phyloP scores from a whole-genome alignment of 2,113 vertebrate genomes.

The Crotalus tigris region DNA sequence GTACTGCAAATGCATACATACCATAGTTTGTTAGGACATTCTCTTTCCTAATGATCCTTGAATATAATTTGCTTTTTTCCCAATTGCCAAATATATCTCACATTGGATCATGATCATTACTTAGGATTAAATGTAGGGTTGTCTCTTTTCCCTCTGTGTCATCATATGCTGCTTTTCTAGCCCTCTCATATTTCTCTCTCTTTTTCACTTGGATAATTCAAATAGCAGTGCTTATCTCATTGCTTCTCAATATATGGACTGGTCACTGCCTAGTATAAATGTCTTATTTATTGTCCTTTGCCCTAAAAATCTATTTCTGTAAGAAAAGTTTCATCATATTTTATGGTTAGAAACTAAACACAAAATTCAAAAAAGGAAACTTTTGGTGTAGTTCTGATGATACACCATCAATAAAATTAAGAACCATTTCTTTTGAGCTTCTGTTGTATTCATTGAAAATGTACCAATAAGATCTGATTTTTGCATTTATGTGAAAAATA shows the following conservation, averaged over 20 bases:
- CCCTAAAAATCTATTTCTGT: constrained; percentile 19
- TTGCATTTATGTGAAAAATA: constrained; percentile 65
- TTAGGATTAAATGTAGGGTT: not conserved
- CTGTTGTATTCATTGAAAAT: constrained; percentile 47
- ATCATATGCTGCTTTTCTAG: not conserved
- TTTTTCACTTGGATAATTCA: not conserved
- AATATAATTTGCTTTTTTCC: not conserved
- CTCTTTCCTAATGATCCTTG: not conserved
- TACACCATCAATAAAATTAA: not conserved
- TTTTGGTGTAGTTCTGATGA: constrained; percentile 18
- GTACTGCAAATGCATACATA: not conserved
- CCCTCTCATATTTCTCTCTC: not conserved
- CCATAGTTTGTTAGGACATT: not conserved
- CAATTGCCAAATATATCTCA: not conserved
- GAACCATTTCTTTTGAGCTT: constrained; percentile 46
- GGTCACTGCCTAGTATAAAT: not conserved
- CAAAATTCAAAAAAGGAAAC: constrained; percentile 13
- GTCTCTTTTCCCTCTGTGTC: not conserved
- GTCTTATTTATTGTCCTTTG: constrained; percentile 14
- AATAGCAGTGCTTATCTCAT: not conserved
- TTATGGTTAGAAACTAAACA: constrained; percentile 29
- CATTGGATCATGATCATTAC: not conserved
- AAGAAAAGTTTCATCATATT: not conserved
- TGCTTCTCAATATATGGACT: not conserved
- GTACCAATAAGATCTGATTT: constrained; percentile 52